Evolutionary conservation across 2,797 vertebrate species (phyloP), one percentile per base, ranked within the genome.

Genomic region (Ptychadena robeensis): DNA sequence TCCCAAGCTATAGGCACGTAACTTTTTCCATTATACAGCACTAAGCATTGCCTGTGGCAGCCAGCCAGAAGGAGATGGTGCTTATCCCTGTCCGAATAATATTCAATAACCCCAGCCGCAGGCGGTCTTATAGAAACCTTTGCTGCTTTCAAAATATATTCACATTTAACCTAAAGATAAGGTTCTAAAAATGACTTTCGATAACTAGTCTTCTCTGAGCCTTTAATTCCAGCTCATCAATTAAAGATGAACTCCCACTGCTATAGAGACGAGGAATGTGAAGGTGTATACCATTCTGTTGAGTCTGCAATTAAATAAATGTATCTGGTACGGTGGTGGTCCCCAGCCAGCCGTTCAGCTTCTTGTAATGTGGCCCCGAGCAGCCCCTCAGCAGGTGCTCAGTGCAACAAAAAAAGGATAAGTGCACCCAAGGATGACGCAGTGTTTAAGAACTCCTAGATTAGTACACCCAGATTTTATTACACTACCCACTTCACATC

Each of bases 1-100:
- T 44, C 59, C 53, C 12, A 35, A 61, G 8, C 37, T 10, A 61
- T 9, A 70, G 53, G 48, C 18, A n/a, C 2, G 22, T 34, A 61
- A 48, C 34, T 15, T 59, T 73, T 27, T 22, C 30, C 66, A 48
- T 65, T 76, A 37, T 76, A 40, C 72, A 53, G 32, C 25, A 73
- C 15, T 79, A 73, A 71, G 82, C 37, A 35, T 71, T 15, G 72
- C 72, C 73, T 34, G 53, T 80, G 83, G 83, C 78, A 37, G 71
- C 0, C 73, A 63, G 77, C 74, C 75, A 73, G 40, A 25, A 83
- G 76, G 31, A 79, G n/a, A 75, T 37, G 18, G 27, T 71, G 64
- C 3, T 35, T 35, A 67, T 73, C 61, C 76, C 82, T 27, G 14
- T 63, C 48, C 67, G n/a, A 84, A 71, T 74, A 70, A 76, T 76